A percentile compares a stretch with the other conserved stretches of the same genome.
Conservation (phyloP, 2,888 invertebrate species). For the Brachypterus glaber region DNA sequence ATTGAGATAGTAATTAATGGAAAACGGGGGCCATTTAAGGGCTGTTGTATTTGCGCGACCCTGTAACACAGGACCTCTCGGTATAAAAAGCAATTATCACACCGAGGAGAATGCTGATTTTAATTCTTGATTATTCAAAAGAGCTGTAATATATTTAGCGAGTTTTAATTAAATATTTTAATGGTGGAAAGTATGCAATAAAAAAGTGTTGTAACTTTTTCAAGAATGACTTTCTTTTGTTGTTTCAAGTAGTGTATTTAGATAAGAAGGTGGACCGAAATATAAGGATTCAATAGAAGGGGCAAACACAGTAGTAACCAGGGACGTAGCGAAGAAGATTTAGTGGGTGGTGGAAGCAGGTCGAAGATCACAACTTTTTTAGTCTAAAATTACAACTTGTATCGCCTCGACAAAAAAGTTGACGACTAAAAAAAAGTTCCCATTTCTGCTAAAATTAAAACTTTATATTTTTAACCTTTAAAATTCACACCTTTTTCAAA, state of each 20-base stretch:
- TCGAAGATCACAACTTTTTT: too few species aligned
- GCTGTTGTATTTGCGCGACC: too few species aligned
- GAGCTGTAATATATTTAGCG: slow-evolving; percentile 1
- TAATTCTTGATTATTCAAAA: slow-evolving; percentile 5
- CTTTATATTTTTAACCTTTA: too few species aligned
- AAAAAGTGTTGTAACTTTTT: slow-evolving; percentile 2
- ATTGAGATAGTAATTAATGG: too few species aligned
- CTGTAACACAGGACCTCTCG: too few species aligned
- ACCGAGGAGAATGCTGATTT: not conserved
- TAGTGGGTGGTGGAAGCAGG: not conserved
- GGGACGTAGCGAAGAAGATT: not conserved
- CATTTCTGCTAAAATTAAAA: too few species aligned
- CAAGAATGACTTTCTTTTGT: not conserved
- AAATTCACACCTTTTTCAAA: too few species aligned
- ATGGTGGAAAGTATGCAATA: not conserved
- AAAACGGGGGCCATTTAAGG: too few species aligned
- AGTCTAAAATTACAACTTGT: too few species aligned
- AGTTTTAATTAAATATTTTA: not conserved
- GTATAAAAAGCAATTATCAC: slow-evolving; percentile 3
- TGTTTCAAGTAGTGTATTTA: slow-evolving; percentile 2
- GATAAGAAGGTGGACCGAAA: not conserved
- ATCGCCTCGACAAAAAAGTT: too few species aligned
- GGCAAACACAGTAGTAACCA: too few species aligned
- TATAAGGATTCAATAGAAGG: slow-evolving; percentile 1
- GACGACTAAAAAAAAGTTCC: too few species aligned